These are phyloP conservation scores for Hyles vespertilio DNA, from an alignment of 1,140 invertebrate species.

Conservation along the genomic window DNA sequence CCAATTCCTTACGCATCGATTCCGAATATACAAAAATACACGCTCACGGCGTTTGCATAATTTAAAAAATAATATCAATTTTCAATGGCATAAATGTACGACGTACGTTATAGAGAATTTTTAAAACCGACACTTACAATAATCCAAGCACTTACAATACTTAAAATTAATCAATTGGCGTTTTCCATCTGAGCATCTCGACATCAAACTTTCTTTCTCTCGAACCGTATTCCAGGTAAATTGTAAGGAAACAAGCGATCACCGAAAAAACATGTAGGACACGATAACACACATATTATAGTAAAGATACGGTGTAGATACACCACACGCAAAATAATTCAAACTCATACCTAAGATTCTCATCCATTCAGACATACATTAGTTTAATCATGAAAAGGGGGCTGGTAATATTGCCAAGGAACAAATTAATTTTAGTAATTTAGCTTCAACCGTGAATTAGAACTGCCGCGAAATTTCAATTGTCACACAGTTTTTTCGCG, in stretches of 20 bases:
- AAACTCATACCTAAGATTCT: slow-evolving; percentile 39
- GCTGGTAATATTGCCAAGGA: slow-evolving; percentile 3
- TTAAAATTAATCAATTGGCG: slow-evolving; percentile 65
- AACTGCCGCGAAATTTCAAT: background rate
- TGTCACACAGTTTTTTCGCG: too few relatives aligned
- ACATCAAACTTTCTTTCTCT: slow-evolving; percentile 33
- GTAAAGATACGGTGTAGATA: slow-evolving; percentile 38
- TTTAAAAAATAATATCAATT: slow-evolving; percentile 63
- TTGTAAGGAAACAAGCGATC: slow-evolving; percentile 72
- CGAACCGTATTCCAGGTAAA: slow-evolving; percentile 66
- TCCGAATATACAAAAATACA: slow-evolving; percentile 71
- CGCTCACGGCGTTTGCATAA: slow-evolving; percentile 58
- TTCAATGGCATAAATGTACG: slow-evolving; percentile 58
- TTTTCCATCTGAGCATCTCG: slow-evolving; percentile 63
- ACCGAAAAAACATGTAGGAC: slow-evolving; percentile 51
- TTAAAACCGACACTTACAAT: slow-evolving; percentile 53
- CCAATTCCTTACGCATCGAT: slow-evolving; percentile 69
- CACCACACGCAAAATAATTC: slow-evolving; percentile 35
- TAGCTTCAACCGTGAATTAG: slow-evolving; percentile 1
- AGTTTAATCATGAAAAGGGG: slow-evolving; percentile 21
- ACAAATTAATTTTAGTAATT: slow-evolving; percentile 2
- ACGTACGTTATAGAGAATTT: slow-evolving; percentile 47
- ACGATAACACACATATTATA: slow-evolving; percentile 51
- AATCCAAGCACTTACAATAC: slow-evolving; percentile 60
- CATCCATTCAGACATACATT: slow-evolving; percentile 60